Conservation (phyloP, 2,797 vertebrate species). For the Acanthiza pusilla region DNA sequence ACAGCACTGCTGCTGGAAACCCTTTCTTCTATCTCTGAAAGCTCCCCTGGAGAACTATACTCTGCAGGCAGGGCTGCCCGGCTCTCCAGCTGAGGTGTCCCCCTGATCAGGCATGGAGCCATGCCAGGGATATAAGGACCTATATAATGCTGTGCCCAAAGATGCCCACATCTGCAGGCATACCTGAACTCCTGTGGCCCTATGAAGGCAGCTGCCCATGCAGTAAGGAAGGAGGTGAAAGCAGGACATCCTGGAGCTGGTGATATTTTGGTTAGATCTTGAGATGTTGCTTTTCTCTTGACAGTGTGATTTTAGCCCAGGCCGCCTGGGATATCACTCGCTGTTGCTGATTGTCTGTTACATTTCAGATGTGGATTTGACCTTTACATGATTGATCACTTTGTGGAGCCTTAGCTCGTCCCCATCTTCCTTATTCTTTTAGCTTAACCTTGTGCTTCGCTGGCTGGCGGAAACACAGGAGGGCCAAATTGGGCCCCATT, state of each 20-base stretch:
- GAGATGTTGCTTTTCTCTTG: not conserved
- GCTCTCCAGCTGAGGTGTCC: not conserved
- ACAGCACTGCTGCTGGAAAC: not conserved
- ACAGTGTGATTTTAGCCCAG: not conserved
- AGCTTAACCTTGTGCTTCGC: not conserved
- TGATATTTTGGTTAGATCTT: not conserved
- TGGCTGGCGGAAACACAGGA: not conserved
- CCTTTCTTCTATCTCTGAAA: not conserved
- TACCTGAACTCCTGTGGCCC: not conserved
- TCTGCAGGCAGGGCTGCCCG: not conserved
- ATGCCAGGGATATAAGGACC: not conserved
- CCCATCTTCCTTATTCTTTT: not conserved
- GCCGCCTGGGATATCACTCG: not conserved
- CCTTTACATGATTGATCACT: not conserved
- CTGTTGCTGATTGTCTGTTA: not conserved
- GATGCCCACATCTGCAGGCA: not conserved
- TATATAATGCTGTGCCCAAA: rapidly evolving
- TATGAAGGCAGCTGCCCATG: not conserved
- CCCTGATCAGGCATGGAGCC: not conserved
- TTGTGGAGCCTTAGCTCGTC: not conserved
- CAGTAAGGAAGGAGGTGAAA: not conserved
- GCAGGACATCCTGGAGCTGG: not conserved
- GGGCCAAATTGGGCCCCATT: not conserved
- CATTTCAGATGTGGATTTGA: not conserved
- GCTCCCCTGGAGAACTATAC: not conserved